Evolutionary conservation across 37 sponge, comb jelly and placozoan species (phyloP).

Genomic region (Diacarnus erythraeanus): DNA sequence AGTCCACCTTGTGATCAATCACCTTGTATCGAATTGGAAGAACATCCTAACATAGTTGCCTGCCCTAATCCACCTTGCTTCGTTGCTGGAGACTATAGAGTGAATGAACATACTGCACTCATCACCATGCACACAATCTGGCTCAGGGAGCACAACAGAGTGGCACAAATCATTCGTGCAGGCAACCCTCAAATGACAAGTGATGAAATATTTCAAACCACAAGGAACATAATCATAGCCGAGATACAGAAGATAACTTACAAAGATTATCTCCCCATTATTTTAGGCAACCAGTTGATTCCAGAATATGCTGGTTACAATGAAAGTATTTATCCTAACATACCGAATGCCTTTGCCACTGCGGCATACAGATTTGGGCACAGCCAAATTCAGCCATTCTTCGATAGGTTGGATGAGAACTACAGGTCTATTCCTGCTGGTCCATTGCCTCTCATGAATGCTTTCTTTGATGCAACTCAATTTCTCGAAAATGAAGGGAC

Average conservation of each 20-base stretch:
- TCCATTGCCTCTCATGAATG: conserved; percentile 32
- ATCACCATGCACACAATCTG: conserved; percentile 94
- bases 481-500: conserved; percentile 63
- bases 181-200: conserved; percentile 89
- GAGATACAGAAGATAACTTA: conserved; percentile 66
- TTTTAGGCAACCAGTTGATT: conserved; percentile 54
- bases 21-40: no score
- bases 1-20: no score
- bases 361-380: conserved; percentile 79
- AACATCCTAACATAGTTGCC: no score
- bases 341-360: conserved; percentile 68
- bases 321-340: conserved; percentile 36
- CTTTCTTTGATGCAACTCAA: conserved; percentile 62
- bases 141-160: conserved; percentile 95
- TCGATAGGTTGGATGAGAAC: conserved; percentile 49
- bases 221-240: conserved; percentile 80
- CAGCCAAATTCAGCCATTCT: conserved; percentile 17
- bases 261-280: conserved; percentile 67
- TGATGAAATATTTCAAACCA: conserved; percentile 79
- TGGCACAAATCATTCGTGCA: conserved; percentile 47
- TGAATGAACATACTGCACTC: conserved; percentile 76
- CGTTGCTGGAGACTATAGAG: conserved; percentile 82
- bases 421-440: conserved; percentile 19
- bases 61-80: conserved; percentile 37
- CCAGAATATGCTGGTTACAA: conserved; percentile 45